A percentile compares a stretch with the other conserved stretches of the same genome.
Evolutionary conservation across 2,888 invertebrate genomes (phyloP).

Genomic region (Cataglyphis altisquamis): DNA sequence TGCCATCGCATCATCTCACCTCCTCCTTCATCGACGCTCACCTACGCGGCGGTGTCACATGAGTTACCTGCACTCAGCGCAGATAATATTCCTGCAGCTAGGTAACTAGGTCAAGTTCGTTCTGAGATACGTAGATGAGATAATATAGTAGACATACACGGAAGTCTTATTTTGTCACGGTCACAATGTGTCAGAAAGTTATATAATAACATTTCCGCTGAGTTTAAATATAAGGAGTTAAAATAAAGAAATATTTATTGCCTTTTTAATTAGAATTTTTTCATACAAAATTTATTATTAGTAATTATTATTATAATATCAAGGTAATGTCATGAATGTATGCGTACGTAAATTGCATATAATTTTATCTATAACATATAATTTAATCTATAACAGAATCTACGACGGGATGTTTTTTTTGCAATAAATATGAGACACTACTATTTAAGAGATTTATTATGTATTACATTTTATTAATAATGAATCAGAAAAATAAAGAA

Average conservation of each 20-base stretch:
- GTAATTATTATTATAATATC: not conserved
- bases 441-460: not conserved
- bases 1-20: conserved; percentile 18
- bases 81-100: conserved; percentile 63
- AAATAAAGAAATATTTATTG: not conserved
- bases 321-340: not conserved
- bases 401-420: not conserved
- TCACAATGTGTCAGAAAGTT: not conserved
- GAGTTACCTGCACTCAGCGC: conserved; percentile 63
- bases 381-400: not conserved
- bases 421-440: not conserved
- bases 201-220: not conserved
- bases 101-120: conserved; percentile 71
- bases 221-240: not conserved
- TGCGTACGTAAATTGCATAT: not conserved
- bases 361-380: not conserved
- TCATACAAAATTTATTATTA: not conserved
- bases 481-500: not conserved
- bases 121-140: conserved; percentile 19
- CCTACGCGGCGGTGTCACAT: conserved; percentile 53
- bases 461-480: not conserved
- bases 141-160: conserved; percentile 53
- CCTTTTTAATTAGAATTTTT: not conserved
- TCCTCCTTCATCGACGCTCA: conserved; percentile 21
- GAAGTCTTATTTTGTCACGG: conserved; percentile 49